Base-by-base conservation (phyloP, 2,888 invertebrate genomes). In the Drosophila affinis region DNA sequence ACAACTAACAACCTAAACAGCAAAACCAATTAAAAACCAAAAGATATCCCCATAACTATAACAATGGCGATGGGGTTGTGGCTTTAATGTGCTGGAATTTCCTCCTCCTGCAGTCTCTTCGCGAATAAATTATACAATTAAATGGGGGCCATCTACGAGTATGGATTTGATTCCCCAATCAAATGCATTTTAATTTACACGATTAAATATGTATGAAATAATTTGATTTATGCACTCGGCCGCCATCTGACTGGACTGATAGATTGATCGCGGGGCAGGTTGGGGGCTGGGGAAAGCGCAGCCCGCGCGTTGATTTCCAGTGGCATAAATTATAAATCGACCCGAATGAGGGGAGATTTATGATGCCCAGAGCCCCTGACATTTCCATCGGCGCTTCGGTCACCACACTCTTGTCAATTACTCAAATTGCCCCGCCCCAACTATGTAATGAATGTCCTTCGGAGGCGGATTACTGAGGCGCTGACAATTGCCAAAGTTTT, bases 281-380 rank as follows among this genome's bases (percentile, higher is more conserved):
- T 12, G 12, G 12, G 34, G 34, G 12, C 12, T 34, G 14, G 4
- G 4, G 5, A 63, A 62, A 53, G 76, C 85, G 63, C 82, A 78
- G 49, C 27, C 3, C 21, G 56, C 59, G 69, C 72, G 72, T 70
- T 87, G 82, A 81, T 75, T 75, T 69, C 39, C 57, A 68, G 69
- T 39, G 54, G 52, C 77, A 85, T 83, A 85, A 88, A 88, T 82
- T 82, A 86, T 86, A 61, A 58, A 85, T 53, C 75, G 74, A 64
- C 64, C 24, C 65, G 57, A 54, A 46, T 32, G 53, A 49, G 3
- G 39, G 3, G 46, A 58, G 57, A 62, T 63, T 63, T 87, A 82
- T 82, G 68, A 72, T 69, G 74, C 71, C 73, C 55, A 47, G 9
- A 69, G 72, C 69, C 64, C 64, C 75, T 21, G 80, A 73, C 72